Conservation (phyloP, 2,888 invertebrate species). For the Philereme vetulata region DNA sequence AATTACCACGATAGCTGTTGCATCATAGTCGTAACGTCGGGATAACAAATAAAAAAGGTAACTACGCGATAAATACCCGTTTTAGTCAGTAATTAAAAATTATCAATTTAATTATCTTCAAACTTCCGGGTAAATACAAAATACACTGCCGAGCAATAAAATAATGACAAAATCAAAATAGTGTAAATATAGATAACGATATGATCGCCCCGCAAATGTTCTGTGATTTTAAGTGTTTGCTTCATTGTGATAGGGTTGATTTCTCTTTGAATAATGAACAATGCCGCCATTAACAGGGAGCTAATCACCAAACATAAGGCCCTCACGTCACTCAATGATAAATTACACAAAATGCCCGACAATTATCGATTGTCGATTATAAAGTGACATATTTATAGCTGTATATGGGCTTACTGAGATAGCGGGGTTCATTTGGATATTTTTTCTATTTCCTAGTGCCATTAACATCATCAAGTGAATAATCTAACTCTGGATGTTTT, state of each 20-base stretch:
- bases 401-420: slow-evolving; percentile 18
- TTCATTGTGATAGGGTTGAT: slow-evolving; percentile 12
- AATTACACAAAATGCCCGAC: slow-evolving; percentile 39
- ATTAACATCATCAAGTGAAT: too few relatives aligned
- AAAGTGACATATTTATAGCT: slow-evolving; percentile 38
- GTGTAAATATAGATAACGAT: slow-evolving; percentile 5
- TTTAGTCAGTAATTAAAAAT: background rate
- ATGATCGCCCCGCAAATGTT: background rate
- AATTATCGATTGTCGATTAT: slow-evolving; percentile 44
- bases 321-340: slow-evolving; percentile 43
- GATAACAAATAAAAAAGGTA: too few relatives aligned
- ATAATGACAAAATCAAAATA: background rate
- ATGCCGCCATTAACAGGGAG: slow-evolving; percentile 36
- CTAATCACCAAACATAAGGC: slow-evolving; percentile 45
- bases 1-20: too few relatives aligned
- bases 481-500: too few relatives aligned
- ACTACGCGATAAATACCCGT: too few relatives aligned
- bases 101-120: slow-evolving; percentile 7
- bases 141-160: slow-evolving; percentile 1
- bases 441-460: background rate
- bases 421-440: background rate
- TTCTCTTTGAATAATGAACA: slow-evolving; percentile 19
- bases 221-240: background rate
- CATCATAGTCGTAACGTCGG: too few relatives aligned
- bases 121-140: slow-evolving; percentile 6